Percentiles rank a stretch among this genome's conserved stretches.
Evolutionary conservation across 2,113 vertebrate species (phyloP).

Genomic region (Bufo gargarizans): DNA sequence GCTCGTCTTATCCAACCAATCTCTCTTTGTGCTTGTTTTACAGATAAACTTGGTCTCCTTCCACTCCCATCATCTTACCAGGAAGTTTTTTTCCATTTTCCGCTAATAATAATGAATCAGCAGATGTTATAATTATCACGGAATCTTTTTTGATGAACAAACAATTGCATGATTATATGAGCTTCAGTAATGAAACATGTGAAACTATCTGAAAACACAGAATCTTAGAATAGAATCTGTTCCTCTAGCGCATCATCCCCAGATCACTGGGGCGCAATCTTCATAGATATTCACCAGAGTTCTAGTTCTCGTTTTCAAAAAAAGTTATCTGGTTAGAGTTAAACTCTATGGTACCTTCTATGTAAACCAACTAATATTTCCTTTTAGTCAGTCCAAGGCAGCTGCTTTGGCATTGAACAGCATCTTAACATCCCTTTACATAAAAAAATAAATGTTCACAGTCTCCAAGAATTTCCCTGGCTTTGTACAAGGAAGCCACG

Average conservation of each 20-base stretch:
- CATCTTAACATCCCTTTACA: constrained; percentile 50
- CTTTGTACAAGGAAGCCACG: constrained; percentile 41
- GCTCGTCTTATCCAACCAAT: background rate
- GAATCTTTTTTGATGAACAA: background rate
- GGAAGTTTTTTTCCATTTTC: constrained; percentile 30
- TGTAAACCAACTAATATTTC: constrained; percentile 52
- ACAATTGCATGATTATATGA: background rate
- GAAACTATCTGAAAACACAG: background rate
- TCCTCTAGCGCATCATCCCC: background rate
- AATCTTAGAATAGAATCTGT: background rate
- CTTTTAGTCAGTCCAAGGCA: constrained; percentile 48
- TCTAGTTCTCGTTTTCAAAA: background rate
- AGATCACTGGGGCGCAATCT: background rate
- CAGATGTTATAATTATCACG: constrained; percentile 20
- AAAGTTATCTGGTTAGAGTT: constrained; percentile 44
- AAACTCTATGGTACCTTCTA: constrained; percentile 38
- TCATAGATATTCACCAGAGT: background rate
- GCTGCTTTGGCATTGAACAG: constrained; percentile 52
- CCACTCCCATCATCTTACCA: background rate
- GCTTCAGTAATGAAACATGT: background rate
- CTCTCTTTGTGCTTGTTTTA: constrained; percentile 22
- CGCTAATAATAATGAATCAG: constrained; percentile 24
- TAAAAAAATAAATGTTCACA: constrained; percentile 23
- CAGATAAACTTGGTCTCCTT: background rate
- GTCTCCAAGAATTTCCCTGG: constrained; percentile 52